Evolutionary conservation across 2,797 vertebrate genomes (phyloP).

Genomic region (Poliocrania exsul): DNA sequence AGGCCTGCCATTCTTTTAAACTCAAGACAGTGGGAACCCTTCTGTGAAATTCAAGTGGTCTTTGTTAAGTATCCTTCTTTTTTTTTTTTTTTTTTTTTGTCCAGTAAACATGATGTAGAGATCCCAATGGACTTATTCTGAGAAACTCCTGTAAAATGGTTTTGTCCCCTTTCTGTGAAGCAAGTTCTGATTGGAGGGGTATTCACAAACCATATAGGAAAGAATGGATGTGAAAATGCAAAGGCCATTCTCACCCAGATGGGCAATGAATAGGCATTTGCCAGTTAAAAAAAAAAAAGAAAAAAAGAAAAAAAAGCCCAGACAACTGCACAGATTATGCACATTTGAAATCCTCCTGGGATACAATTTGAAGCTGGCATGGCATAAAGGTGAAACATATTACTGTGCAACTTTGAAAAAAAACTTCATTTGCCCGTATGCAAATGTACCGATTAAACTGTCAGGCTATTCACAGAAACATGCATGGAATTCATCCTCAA

Average conservation of each 20-base stretch:
- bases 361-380: constrained; percentile 61
- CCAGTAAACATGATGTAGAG: constrained; percentile 76
- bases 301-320: not conserved
- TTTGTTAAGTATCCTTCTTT: constrained; percentile 66
- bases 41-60: constrained; percentile 72
- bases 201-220: constrained; percentile 78
- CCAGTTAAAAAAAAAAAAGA: constrained; percentile 45
- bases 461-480: constrained; percentile 69
- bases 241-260: constrained; percentile 77
- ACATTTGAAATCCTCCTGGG: constrained; percentile 63
- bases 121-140: constrained; percentile 76
- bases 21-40: constrained; percentile 77
- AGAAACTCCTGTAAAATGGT: constrained; percentile 79
- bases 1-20: constrained; percentile 77
- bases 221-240: constrained; percentile 80
- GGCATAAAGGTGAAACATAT: constrained; percentile 64
- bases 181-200: constrained; percentile 77
- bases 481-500: constrained; percentile 51
- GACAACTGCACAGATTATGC: constrained; percentile 70
- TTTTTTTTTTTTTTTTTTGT: constrained; percentile 70
- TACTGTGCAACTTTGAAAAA: constrained; percentile 62
- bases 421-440: constrained; percentile 64
- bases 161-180: constrained; percentile 73
- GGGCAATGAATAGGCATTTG: constrained; percentile 79
- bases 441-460: constrained; percentile 69